These are phyloP conservation scores for Epicampocera succincta DNA, from an alignment of 2,888 invertebrate species.

Conservation along the genomic window DNA sequence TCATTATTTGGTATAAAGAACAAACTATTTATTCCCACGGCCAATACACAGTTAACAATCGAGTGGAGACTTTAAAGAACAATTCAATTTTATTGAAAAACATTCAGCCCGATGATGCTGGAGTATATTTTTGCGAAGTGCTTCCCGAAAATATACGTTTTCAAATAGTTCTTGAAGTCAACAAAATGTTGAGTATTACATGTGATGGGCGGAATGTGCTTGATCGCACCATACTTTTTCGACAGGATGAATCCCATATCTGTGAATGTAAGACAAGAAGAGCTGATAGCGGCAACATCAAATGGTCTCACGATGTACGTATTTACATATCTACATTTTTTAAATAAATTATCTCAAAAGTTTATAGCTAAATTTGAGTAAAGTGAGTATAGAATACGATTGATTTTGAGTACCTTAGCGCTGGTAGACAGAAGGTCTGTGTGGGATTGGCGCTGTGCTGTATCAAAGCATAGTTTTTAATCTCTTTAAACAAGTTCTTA, in stretches of 20 bases:
- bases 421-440: too few species aligned
- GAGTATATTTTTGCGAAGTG: constrained; percentile 76
- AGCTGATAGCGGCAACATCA: constrained; percentile 73
- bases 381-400: too few species aligned
- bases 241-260: constrained; percentile 78
- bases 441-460: too few species aligned
- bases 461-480: too few species aligned
- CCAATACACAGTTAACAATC: constrained; percentile 71
- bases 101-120: constrained; percentile 75
- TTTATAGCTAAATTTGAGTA: too few species aligned
- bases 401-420: too few species aligned
- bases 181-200: constrained; percentile 75
- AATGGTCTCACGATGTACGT: constrained; percentile 79
- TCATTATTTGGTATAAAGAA: constrained; percentile 78
- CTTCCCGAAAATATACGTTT: constrained; percentile 75
- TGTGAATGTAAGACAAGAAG: constrained; percentile 76
- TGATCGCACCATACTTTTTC: constrained; percentile 77
- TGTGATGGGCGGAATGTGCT: constrained; percentile 78
- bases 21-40: constrained; percentile 73
- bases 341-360: too few species aligned
- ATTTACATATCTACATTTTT: too few species aligned
- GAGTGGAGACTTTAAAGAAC: constrained; percentile 75
- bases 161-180: constrained; percentile 74
- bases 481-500: too few species aligned
- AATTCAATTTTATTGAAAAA: constrained; percentile 75